Percentiles rank a stretch among this genome's conserved stretches.
These are phyloP conservation scores for Malthinus flaveolus DNA, from an alignment of 2,888 invertebrate genomes.

Conservation along the genomic window DNA sequence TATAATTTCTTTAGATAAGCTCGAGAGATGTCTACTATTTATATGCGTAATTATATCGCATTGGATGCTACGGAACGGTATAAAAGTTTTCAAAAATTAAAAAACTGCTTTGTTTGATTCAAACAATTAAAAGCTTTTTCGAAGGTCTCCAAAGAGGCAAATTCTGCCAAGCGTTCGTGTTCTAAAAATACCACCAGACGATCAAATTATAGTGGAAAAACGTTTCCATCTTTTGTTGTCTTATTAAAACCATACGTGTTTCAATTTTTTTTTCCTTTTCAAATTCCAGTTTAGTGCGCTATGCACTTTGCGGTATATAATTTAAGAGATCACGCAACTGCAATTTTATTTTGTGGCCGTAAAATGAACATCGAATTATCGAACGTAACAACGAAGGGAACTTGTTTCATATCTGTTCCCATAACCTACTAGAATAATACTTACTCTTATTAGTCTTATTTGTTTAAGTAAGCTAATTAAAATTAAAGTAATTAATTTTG, in stretches of 20 bases:
- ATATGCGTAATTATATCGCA: background rate
- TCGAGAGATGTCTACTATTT: background rate
- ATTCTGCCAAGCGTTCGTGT: no score
- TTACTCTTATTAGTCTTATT: no score
- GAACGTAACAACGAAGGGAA: slow-evolving; percentile 5
- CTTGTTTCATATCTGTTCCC: slow-evolving; percentile 16
- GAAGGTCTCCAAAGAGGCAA: no score
- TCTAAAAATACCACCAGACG: no score
- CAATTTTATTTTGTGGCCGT: slow-evolving; percentile 16
- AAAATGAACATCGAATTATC: slow-evolving; percentile 16
- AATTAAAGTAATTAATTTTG: no score
- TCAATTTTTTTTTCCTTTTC: slow-evolving; percentile 7
- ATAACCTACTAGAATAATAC: slow-evolving; percentile 14
- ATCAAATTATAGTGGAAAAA: slow-evolving; percentile 2
- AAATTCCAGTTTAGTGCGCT: slow-evolving; percentile 17
- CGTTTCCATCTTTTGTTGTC: background rate
- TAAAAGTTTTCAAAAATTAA: no score
- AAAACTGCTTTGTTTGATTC: no score
- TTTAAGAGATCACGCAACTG: slow-evolving; percentile 24
- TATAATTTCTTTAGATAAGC: slow-evolving; percentile 2
- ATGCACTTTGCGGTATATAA: slow-evolving; percentile 15
- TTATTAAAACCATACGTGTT: background rate
- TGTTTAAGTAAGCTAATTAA: no score
- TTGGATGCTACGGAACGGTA: no score
- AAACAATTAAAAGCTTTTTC: no score